Evolutionary conservation across 37 sponge, comb jelly and placozoan species (phyloP), one percentile per base, ranked within the genome.

Genomic region (Haliclona indistincta): DNA sequence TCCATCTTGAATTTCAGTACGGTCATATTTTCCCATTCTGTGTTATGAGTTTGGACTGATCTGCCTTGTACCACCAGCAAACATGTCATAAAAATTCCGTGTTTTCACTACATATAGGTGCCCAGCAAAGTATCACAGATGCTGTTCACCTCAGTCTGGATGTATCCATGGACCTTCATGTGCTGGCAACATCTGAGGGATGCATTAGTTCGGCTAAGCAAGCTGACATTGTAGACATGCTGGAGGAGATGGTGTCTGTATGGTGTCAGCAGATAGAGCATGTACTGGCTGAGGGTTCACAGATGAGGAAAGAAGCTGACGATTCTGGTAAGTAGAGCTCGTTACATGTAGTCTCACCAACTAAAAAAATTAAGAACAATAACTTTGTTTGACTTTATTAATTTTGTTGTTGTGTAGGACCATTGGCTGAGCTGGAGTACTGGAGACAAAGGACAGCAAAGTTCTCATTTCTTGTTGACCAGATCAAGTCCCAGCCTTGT

Each of bases 261-360:
- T 96, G 97, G 97, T 96, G 93, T 63, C 81, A 81, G 75, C 86
- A 88, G 35, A 85, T 96, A 47, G 97, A 96, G 71, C 90, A 93
- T 70, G 83, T 97, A 15, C 71, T 97, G 53, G 93, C 95, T 32
- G 88, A 94, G 70, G 90, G 90, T 17, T 86, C 74, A 37, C 95
- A 95, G 83, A 97, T 97, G 80, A 77, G 95, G 40, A 88, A 89
- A 38, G 98, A 97, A 70, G 89, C 98, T 5, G 95, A 97, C 67
- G 90, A 94, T 40, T 80, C 88, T 56, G 90, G 60, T 58, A 58
- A 26, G 6, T 20, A 58, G 7, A n/a, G n/a, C n/a, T n/a, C n/a
- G n/a, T n/a, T n/a, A n/a, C n/a, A n/a, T n/a, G n/a, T n/a, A n/a
- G n/a, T n/a, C n/a, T n/a, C n/a, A n/a, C n/a, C n/a, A n/a, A n/a